Percentiles rank a stretch among this genome's conserved stretches.
Evolutionary conservation across 2,797 vertebrate genomes (phyloP).

Genomic region (Cryptoblepharus egeriae): DNA sequence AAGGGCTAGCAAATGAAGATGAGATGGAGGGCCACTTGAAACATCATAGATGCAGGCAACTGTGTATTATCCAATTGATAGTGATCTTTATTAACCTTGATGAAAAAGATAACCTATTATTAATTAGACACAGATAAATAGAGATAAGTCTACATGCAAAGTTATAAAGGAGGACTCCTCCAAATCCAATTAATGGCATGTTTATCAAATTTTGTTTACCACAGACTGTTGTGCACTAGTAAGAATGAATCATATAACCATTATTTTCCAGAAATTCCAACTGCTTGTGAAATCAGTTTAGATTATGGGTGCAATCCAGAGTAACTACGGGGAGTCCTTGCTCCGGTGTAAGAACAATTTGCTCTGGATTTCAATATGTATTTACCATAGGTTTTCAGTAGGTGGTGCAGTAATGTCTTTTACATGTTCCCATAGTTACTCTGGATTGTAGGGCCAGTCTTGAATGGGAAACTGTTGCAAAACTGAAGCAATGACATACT

Average conservation of each 20-base stretch:
- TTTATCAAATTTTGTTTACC: too few relatives aligned
- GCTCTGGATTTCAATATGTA: too few relatives aligned
- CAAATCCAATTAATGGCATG: too few relatives aligned
- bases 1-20: constrained; percentile 29
- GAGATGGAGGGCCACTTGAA: neutral
- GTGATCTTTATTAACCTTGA: neutral
- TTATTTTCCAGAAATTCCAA: neutral
- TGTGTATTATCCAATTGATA: neutral
- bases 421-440: too few relatives aligned
- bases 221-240: too few relatives aligned
- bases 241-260: neutral
- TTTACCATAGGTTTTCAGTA: too few relatives aligned
- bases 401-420: too few relatives aligned
- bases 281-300: neutral
- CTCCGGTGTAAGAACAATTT: too few relatives aligned
- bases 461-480: too few relatives aligned
- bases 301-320: too few relatives aligned
- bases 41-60: neutral
- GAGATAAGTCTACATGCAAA: neutral
- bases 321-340: too few relatives aligned
- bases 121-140: neutral
- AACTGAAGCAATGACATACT: neutral
- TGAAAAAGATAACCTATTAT: neutral
- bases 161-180: neutral
- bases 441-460: too few relatives aligned